Base-by-base conservation (phyloP, 2,797 vertebrate species). In the Ctenochaetus hawaiiensis region DNA sequence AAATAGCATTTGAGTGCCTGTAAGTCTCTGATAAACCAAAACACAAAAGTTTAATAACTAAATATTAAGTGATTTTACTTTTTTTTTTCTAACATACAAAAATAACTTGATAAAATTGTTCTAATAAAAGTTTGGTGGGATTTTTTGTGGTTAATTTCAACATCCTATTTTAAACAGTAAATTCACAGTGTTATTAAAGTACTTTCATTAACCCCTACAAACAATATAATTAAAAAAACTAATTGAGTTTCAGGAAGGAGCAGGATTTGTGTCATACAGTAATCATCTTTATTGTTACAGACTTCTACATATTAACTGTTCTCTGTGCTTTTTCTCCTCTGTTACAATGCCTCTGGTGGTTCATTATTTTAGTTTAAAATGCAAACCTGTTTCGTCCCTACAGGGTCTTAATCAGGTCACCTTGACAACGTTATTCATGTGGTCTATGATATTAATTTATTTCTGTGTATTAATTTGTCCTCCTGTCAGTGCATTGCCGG, bases 1-100 rank as follows among this genome's bases (percentile, higher is more conserved):
- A 23, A 22, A 56, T 37, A 44, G 12, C 23, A 23, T 22, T 34
- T n/a, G 13, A 43, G 17, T 62, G 22, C 5, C 18, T 16, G 18
- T 13, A 64, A 44, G 5, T 52, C 39, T 61, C n/a, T 56, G 37
- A 23, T 53, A 5, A 63, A 20, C 23, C 12, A 60, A 61, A 72
- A 30, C 16, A 23, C 14, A 59, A 41, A 41, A 41, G 39, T 47
- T 5, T 39, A 47, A 5, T 18, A 20, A 12, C 34, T 20, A 52
- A 41, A 34, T 16, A 43, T 10, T 0, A 34, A 34, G 18, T 12
- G 45, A 47, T 17, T 17, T 11, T 10, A 12, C 16, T 52, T 11
- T 11, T 7, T 18, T 44, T 26, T 47, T 44, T 16, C 1, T 5
- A 14, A 45, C 0, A 34, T 51, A 41, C 49, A 39, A 30, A 59